Evolutionary conservation across 2,888 invertebrate species (phyloP), one percentile per base, ranked within the genome.

Genomic region (Eupelmus urozonus): DNA sequence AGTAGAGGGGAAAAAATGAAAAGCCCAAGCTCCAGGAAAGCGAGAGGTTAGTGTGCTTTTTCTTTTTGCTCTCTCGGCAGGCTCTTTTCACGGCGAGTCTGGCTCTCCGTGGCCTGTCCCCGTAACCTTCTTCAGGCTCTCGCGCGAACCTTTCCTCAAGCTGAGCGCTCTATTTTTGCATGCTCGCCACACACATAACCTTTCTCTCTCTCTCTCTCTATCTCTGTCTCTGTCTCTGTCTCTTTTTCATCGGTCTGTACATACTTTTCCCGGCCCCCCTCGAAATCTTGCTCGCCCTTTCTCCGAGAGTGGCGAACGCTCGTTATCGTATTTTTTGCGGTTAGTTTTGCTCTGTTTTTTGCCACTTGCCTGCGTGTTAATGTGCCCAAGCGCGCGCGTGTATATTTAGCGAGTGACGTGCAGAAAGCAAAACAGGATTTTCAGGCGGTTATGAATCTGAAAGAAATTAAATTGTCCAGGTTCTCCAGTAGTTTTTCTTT

Each of bases 1-100:
- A 1, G 16, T 18, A 27, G 23, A 18, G 20, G 25, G 20, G 42
- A 20, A 49, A 78, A 75, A 55, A 79, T 79, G 79, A 76, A 79
- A 67, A 72, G 57, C 49, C 60, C 67, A 42, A 72, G 72, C 45
- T 79, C 59, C 62, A 76, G 57, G 60, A 76, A 76, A 79, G 34
- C 62, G 23, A 69, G 55, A 79, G 79, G 79, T 79, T 79, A 79
- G 75, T 40, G 71, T 57, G 2, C 18, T 29, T 34, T 16, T 42
- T 20, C 2, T 65, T 11, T 20, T 57, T 65, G 42, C 23, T 63
- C 11, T 34, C 60, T 18, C 29, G n/a, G n/a, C n/a, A n/a, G n/a
- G n/a, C 53, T 63, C 42, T 13, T 7, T 11, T 34, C 1, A 2
- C 18, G 18, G 16, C 34, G 55, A 16, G 18, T 40, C 23, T n/a